Conservation (phyloP, 2,888 invertebrate species). For the Matsumyia berberina region DNA sequence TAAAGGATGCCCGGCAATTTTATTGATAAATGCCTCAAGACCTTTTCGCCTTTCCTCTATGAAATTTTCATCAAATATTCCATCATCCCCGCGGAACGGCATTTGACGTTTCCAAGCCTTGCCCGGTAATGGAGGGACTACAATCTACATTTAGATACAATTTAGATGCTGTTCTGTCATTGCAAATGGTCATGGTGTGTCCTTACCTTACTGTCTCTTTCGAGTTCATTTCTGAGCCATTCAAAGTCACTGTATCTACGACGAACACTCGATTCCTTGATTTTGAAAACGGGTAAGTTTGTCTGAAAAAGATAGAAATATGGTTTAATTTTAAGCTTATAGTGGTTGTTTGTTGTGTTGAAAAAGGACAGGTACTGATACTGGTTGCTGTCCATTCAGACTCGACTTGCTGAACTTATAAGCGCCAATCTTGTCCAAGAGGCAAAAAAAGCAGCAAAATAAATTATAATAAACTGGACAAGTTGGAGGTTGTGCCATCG, state of each 20-base stretch:
- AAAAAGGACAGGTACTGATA: too few relatives aligned
- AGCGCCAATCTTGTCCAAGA: too few relatives aligned
- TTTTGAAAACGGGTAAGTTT: conserved; percentile 99
- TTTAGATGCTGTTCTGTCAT: background rate
- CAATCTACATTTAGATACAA: conserved; percentile 89
- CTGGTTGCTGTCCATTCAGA: too few relatives aligned
- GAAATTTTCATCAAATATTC: conserved; percentile 99
- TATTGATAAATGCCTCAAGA: conserved; percentile 99
- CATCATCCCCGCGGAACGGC: conserved; percentile 99
- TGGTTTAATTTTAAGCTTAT: too few relatives aligned
- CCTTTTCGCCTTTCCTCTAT: conserved; percentile 99
- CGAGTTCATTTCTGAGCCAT: conserved; percentile 99
- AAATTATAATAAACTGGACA: too few relatives aligned
- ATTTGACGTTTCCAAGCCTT: conserved; percentile 99
- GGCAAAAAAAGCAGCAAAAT: too few relatives aligned
- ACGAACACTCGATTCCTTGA: conserved; percentile 98
- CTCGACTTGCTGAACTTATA: too few relatives aligned
- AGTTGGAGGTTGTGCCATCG: too few relatives aligned
- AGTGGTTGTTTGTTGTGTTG: too few relatives aligned
- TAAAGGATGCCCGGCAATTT: conserved; percentile 99
- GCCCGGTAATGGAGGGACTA: conserved; percentile 98
- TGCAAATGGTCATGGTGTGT: background rate
- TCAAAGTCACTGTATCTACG: conserved; percentile 99
- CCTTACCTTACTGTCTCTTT: conserved; percentile 98
- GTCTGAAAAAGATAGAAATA: conserved; percentile 91